Conservation (phyloP, 2,888 invertebrate genomes). For the Campoplex capitator region DNA sequence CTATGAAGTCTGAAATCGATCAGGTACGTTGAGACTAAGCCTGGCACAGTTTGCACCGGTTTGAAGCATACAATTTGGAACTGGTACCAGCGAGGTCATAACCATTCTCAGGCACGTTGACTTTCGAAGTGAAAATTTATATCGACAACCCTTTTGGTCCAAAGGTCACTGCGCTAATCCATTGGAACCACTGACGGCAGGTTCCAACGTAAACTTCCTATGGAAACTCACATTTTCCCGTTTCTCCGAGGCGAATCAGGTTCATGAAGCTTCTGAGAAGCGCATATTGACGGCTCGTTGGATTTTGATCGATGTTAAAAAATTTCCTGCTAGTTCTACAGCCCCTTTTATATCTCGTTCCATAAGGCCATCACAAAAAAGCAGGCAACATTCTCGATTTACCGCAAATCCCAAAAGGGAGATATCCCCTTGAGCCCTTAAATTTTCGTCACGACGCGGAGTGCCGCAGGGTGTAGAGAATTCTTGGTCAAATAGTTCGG, state of each 20-base stretch:
- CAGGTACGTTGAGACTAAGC: neutral
- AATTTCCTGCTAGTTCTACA: neutral
- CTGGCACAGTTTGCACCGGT: neutral
- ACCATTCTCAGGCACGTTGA: neutral
- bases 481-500: constrained; percentile 39
- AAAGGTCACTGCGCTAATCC: neutral
- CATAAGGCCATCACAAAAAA: neutral
- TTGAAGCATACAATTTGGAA: neutral
- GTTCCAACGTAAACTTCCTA: neutral
- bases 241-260: neutral
- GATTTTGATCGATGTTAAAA: constrained; percentile 42
- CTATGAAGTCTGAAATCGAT: neutral
- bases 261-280: neutral
- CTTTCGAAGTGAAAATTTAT: neutral
- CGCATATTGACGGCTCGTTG: constrained; percentile 11
- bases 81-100: neutral
- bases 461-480: constrained; percentile 22
- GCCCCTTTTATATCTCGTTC: neutral
- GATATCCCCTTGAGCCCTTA: constrained; percentile 6
- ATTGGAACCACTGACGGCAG: neutral
- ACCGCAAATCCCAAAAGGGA: constrained; percentile 35
- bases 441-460: neutral
- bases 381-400: constrained; percentile 17
- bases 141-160: neutral
- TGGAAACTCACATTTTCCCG: neutral